Base-by-base conservation (phyloP, 2,888 invertebrate species). In the Stramonita haemastoma region DNA sequence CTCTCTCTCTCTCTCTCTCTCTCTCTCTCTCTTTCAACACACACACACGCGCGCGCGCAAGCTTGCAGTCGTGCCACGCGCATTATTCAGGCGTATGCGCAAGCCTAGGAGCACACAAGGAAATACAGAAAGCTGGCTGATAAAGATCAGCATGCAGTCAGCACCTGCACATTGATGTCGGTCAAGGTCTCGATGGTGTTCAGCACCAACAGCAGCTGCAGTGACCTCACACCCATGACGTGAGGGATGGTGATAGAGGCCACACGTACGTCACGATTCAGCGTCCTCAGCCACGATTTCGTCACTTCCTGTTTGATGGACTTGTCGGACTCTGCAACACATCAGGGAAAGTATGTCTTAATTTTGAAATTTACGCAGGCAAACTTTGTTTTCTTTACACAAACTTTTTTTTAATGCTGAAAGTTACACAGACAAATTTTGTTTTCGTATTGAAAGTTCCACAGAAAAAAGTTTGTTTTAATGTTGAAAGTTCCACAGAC, bases 201-300 rank as follows among this genome's bases (percentile, higher is more conserved):
- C 5, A 84, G 56, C 0, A 84, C 56, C 15, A 84, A 46, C 5
- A 46, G 56, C 84, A 84, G 46, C 56, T 84, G 84, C 56, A 84
- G 56, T 56, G 46, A 56, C 46, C 26, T 84, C 84, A 84, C 84
- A 6, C 46, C 5, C 26, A 84, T 56, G 84, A 26, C 26, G n/a
- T 56, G 46, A 1, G 84, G 84, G 56, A 84, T 84, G 13, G 56
- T 26, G 84, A 84, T 84, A 26, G 84, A 84, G 22, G 84, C 56
- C 46, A 84, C 32, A 32, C 46, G 29, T 19, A 79, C 77, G 32
- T 32, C 11, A 79, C 77, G 32, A 5, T 32, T 32, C 29, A 15
- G 32, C 32, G 77, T 17, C 1, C 19, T 79, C 15, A 79, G 32
- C 77, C 77, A 79, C 13, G 77, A 79, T 79, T 32, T 79, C 77